phyloP scores from a whole-genome alignment of 2,888 invertebrate species.

The Xanthia icteritia region DNA sequence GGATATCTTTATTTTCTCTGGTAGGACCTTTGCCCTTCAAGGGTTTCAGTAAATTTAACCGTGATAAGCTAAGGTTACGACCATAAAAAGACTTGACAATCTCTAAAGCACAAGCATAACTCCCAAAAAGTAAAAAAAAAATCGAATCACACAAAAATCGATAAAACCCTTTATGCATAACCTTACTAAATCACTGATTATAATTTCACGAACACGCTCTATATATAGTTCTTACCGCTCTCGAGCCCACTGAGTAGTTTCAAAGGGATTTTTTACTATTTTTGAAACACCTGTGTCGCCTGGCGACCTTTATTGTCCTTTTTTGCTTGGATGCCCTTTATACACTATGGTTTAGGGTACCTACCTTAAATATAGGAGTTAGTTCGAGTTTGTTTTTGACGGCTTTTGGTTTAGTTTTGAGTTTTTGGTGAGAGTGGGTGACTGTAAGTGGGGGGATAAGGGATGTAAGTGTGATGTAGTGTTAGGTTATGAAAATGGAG shows the following conservation, averaged over 20 bases:
- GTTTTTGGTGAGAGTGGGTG: background rate
- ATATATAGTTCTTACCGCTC: constrained; percentile 46
- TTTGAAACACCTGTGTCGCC: constrained; percentile 79
- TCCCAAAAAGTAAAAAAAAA: background rate
- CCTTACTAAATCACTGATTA: constrained; percentile 49
- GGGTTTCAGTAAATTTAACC: background rate
- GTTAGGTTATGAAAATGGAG: background rate
- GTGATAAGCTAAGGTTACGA: background rate
- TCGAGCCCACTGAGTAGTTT: constrained; percentile 81
- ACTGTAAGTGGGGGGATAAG: background rate
- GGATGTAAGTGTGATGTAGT: too few species aligned
- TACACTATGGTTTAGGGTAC: constrained; percentile 61
- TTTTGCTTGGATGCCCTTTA: constrained; percentile 67
- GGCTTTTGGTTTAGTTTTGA: background rate
- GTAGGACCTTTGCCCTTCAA: background rate
- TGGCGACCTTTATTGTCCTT: constrained; percentile 72
- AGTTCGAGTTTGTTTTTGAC: constrained; percentile 36
- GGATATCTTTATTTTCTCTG: background rate
- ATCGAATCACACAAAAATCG: background rate
- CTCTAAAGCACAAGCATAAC: background rate
- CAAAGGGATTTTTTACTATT: constrained; percentile 81
- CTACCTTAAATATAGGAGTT: constrained; percentile 57
- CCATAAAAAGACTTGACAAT: background rate
- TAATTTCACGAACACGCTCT: constrained; percentile 40
- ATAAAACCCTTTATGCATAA: background rate